A percentile compares a stretch with the other conserved stretches of the same genome.
Conservation (phyloP, 2,888 invertebrate genomes). For the Nematopogon swammerdamellus region DNA sequence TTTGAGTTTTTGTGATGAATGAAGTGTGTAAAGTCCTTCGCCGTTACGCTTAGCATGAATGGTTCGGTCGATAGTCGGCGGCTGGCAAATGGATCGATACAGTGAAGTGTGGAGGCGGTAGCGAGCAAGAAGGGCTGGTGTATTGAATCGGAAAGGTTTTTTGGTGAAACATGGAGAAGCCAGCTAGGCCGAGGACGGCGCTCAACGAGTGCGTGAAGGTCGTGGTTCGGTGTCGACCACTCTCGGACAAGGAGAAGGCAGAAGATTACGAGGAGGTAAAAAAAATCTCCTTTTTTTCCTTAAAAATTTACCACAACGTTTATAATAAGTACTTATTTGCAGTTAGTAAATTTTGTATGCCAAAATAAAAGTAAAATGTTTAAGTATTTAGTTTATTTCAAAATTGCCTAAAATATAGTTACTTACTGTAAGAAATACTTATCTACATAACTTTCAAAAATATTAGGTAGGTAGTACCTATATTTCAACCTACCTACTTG, state of each 20-base stretch:
- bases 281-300: too few relatives aligned
- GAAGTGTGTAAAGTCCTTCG: not conserved
- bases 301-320: too few relatives aligned
- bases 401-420: too few relatives aligned
- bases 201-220: constrained; percentile 91
- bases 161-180: constrained; percentile 39
- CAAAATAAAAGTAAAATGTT: too few relatives aligned
- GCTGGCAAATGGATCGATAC: not conserved
- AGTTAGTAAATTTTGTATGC: too few relatives aligned
- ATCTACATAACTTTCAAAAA: too few relatives aligned
- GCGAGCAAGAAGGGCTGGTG: not conserved
- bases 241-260: constrained; percentile 80
- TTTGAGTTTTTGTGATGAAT: not conserved
- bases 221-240: constrained; percentile 93
- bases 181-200: constrained; percentile 47
- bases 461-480: too few relatives aligned
- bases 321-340: too few relatives aligned
- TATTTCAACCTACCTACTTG: too few relatives aligned
- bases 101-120: not conserved
- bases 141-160: not conserved
- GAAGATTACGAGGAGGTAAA: constrained; percentile 65
- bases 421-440: too few relatives aligned
- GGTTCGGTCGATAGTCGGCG: not conserved
- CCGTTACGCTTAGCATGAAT: not conserved
- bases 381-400: too few relatives aligned